Evolutionary conservation across 2,797 vertebrate species (phyloP), one percentile per base, ranked within the genome.

Genomic region (Siniperca scherzeri): DNA sequence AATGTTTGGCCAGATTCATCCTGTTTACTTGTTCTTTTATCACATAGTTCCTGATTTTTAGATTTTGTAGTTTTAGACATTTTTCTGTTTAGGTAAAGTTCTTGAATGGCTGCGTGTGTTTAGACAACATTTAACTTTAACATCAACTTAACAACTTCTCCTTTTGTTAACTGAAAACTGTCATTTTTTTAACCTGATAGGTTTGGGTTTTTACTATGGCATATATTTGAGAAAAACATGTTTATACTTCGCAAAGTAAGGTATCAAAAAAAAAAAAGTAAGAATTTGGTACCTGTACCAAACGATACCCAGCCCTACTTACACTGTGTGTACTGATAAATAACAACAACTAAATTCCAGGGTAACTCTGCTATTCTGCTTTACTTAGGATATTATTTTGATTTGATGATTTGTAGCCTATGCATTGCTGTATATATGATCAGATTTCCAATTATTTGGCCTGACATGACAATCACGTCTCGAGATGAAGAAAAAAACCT

Each of bases 401-500:
- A 67, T 86, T 61, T 82, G 48, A 64, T 62, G 19, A 44, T 75
- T 81, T 75, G 50, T 80, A 66, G 84, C 76, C 84, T 90, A 78
- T 90, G 80, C 79, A 82, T 90, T 57, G 67, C 73, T 90, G 73
- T 90, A 60, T 38, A 82, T 87, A 82, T 52, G 46, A 84, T 72
- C 70, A 48, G 62, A 67, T 74, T 79, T 86, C 6, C 46, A 65
- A 38, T 50, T 67, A 38, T 83, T 88, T 61, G 87, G 85, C 87
- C 83, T 86, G 82, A 88, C 62, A 75, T 79, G 94, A 94, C 92
- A 94, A 94, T 95, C 93, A 85, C 46, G 46, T 88, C 85, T 89
- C 38, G 4, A 88, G 52, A 89, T 84, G 81, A 76, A 83, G 79
- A 60, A 64, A 10, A 16, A 42, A 42, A 57, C 22, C 46, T 80